Conservation (phyloP, 1,140 invertebrate genomes). For the Macrostomum lignano region DNA sequence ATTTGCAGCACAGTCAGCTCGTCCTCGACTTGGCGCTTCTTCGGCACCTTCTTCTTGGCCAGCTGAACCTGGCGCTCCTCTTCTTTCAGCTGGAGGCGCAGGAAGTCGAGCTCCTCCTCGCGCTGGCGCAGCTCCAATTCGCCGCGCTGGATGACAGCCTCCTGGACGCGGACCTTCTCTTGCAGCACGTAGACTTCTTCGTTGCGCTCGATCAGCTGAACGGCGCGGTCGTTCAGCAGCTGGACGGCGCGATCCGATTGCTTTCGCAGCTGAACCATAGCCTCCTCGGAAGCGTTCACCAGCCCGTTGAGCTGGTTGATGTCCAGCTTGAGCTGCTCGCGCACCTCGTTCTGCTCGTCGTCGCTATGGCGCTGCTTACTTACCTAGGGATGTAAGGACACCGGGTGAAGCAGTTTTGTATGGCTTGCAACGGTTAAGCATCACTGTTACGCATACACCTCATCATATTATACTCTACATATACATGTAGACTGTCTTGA, state of each 20-base stretch:
- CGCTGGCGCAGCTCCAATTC: conserved; percentile 18
- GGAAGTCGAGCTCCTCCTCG: conserved; percentile 23
- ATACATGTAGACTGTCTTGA: too few species aligned
- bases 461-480: too few species aligned
- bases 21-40: conserved; percentile 15
- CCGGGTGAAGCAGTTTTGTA: too few species aligned
- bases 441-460: too few species aligned
- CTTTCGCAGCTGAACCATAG: conserved; percentile 22
- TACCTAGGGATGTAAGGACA: too few species aligned
- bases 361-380: too few species aligned
- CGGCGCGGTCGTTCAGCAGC: conserved; percentile 15
- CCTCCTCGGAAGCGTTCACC: conserved; percentile 26
- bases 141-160: conserved; percentile 23
- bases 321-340: conserved; percentile 26
- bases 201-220: conserved; percentile 24
- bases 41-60: conserved; percentile 14
- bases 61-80: conserved; percentile 15
- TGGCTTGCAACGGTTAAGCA: too few species aligned
- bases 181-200: conserved; percentile 28
- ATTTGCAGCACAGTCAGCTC: too few species aligned
- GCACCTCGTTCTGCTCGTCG: conserved; percentile 19
- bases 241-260: conserved; percentile 20
- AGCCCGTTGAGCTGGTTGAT: conserved; percentile 23
- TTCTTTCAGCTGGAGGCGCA: conserved; percentile 18
- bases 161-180: conserved; percentile 10